A percentile compares a stretch with the other conserved stretches of the same genome.
Evolutionary conservation across 23 tunicate species (phyloP).

Genomic region (Oikopleura vanhoeffeni): DNA sequence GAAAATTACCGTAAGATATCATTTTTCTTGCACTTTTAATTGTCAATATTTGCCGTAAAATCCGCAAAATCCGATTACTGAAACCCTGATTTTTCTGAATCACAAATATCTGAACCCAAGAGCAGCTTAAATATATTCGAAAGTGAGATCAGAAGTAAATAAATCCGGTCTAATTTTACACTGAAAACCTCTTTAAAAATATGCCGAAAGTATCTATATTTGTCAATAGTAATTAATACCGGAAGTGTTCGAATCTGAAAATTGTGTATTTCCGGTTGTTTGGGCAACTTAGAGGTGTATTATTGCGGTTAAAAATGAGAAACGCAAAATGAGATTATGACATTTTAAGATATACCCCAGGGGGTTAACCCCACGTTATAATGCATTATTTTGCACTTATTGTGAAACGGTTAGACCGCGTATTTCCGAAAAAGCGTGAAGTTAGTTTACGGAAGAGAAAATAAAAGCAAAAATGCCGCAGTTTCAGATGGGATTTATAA

Average conservation of each 20-base stretch:
- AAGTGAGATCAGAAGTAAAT: not conserved
- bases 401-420: not conserved
- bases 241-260: not conserved
- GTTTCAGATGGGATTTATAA: too few species aligned
- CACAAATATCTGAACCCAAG: too few species aligned
- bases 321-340: not conserved
- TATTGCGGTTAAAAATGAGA: not conserved
- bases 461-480: not conserved
- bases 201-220: too few species aligned
- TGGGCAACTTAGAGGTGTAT: not conserved
- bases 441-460: not conserved
- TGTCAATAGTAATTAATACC: too few species aligned
- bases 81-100: too few species aligned
- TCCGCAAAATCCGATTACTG: too few species aligned
- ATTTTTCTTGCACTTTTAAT: too few species aligned
- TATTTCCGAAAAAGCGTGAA: not conserved
- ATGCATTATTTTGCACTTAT: not conserved
- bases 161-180: not conserved
- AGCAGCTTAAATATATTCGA: too few species aligned
- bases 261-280: not conserved
- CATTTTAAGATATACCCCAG: not conserved
- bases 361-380: not conserved
- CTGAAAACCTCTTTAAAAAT: too few species aligned
- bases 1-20: too few species aligned
- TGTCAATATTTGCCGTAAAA: too few species aligned